These are phyloP conservation scores for Catamblyrhynchus diadema DNA, from an alignment of 2,797 vertebrate species.

Conservation along the genomic window DNA sequence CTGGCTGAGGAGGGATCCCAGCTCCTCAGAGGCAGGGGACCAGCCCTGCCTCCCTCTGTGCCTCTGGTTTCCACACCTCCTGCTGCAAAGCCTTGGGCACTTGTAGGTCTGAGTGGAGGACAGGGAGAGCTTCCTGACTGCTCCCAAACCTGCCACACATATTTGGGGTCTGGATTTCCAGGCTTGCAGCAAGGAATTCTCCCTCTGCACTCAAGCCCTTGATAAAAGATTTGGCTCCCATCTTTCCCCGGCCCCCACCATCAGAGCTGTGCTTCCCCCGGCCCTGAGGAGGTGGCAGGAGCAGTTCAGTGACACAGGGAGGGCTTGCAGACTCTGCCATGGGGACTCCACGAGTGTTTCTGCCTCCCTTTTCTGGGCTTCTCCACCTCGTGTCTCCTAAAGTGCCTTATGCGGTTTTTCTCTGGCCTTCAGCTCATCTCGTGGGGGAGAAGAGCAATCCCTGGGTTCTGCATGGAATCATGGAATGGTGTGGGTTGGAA, in stretches of 20 bases:
- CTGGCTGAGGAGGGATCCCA: neutral
- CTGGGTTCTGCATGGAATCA: accelerated
- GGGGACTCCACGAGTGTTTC: neutral
- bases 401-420: accelerated
- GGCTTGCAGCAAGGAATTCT: neutral
- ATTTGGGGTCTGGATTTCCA: neutral
- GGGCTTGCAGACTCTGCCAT: neutral
- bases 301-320: accelerated
- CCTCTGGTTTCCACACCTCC: neutral
- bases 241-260: accelerated
- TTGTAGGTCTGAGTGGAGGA: neutral
- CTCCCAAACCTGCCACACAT: neutral
- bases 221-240: neutral
- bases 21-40: neutral
- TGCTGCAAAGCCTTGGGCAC: accelerated
- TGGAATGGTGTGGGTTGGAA: neutral
- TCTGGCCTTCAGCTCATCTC: neutral
- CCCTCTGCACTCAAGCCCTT: neutral
- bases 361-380: neutral
- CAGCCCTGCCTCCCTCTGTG: accelerated
- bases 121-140: neutral
- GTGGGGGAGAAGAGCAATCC: accelerated
- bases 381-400: neutral
- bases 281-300: accelerated
- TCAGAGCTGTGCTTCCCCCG: accelerated